phyloP scores from a whole-genome alignment of 2,888 invertebrate species.

The Coremacera marginata region DNA sequence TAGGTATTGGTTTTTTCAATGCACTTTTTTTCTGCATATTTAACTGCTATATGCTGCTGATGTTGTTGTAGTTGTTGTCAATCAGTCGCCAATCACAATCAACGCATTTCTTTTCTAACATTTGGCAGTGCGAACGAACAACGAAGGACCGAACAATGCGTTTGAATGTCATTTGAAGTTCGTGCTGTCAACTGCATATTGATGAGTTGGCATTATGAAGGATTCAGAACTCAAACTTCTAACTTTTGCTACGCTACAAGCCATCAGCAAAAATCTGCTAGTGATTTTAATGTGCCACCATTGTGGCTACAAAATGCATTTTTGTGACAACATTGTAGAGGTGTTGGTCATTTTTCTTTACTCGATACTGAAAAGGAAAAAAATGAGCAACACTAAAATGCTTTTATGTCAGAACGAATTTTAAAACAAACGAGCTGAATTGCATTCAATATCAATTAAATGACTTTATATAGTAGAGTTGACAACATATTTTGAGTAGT shows the following conservation, averaged over 20 bases:
- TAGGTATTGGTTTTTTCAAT: not conserved
- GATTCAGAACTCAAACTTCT: not conserved
- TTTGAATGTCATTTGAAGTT: conserved; percentile 35
- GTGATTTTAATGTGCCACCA: not conserved
- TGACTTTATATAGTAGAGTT: not conserved
- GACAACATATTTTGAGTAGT: not conserved
- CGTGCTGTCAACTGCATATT: conserved; percentile 35
- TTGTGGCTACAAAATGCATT: not conserved
- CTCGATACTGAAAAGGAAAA: no score
- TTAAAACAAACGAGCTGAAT: not conserved
- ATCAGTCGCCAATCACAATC: conserved; percentile 36
- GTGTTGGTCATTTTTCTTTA: not conserved
- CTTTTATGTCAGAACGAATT: not conserved
- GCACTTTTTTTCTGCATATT: not conserved
- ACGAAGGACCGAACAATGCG: conserved; percentile 4
- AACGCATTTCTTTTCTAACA: conserved; percentile 34
- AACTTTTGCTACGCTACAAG: not conserved
- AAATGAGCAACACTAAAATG: no score
- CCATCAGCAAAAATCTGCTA: not conserved
- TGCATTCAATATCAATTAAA: not conserved
- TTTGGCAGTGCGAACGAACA: conserved; percentile 15
- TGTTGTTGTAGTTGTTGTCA: not conserved
- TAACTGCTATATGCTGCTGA: not conserved
- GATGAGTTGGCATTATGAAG: conserved; percentile 25
- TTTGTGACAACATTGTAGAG: not conserved